Evolutionary conservation across 2,113 vertebrate genomes (phyloP), one percentile per base, ranked within the genome.

Genomic region (Lagopus muta): DNA sequence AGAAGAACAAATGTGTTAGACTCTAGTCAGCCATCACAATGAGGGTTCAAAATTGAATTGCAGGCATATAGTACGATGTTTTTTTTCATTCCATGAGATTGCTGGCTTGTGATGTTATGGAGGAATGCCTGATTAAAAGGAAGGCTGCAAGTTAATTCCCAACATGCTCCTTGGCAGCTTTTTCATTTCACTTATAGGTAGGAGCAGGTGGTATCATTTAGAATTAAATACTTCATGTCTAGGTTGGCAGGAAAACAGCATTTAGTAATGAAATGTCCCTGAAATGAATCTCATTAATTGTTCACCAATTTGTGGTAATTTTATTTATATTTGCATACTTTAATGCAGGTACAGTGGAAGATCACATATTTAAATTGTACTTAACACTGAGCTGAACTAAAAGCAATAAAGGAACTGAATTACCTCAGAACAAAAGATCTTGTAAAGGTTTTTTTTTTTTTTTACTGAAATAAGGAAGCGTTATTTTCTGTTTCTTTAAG

Each of bases 191-290:
- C 94, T 96, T 97, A 92, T 96, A 97, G 96, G 95, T 97, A 92
- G 94, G 95, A 98, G 94, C 97, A 98, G 97, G 97, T 97, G 97
- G 92, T 97, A 82, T 97, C 94, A 94, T 98, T 97, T 97, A 97
- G 91, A 97, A 92, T 97, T 95, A 97, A 97, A 94, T 96, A 80
- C 86, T 97, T 97, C 89, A 77, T 95, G 88, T 97, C 93, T 94
- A 85, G 18, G 34, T 96, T 97, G 97, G 96, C 97, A 97, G 82
- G 79, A 91, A 97, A 97, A 82, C 50, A 95, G 48, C 79, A 78
- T 83, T 97, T 90, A 45, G 88, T 90, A 93, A 92, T 96, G 81
- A 97, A 95, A 93, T 89, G 78, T 93, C 61, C 74, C 82, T 94
- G 86, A 95, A 88, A 94, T 13, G 62, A 95, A 94, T 95, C 82